phyloP scores from a whole-genome alignment of 2,797 vertebrate genomes.

The Phrynocephalus guinanensis region DNA sequence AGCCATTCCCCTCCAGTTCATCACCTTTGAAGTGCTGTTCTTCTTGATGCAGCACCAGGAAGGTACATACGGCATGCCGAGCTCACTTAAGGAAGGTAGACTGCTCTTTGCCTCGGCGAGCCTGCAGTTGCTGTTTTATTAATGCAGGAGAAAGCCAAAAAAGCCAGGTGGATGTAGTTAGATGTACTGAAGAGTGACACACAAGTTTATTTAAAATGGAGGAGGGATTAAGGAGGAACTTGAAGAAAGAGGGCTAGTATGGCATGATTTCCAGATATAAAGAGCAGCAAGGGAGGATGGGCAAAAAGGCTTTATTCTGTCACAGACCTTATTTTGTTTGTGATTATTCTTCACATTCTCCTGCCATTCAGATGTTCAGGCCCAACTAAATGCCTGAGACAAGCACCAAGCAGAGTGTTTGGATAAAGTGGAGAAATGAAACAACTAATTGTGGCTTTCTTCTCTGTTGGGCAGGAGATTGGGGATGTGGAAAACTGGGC shows the following conservation, averaged over 20 bases:
- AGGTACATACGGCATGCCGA: too few species aligned
- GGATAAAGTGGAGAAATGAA: not conserved
- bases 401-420: too few species aligned
- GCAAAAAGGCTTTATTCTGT: not conserved
- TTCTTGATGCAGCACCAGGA: not conserved
- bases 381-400: not conserved
- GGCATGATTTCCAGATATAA: not conserved
- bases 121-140: not conserved
- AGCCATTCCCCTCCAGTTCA: not conserved
- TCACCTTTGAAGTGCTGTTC: not conserved
- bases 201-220: not conserved
- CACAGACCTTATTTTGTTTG: too few species aligned
- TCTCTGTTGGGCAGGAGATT: constrained; percentile 84
- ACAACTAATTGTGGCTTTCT: not conserved
- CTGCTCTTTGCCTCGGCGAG: too few species aligned
- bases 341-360: not conserved
- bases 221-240: not conserved
- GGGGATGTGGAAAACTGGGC: constrained; percentile 98
- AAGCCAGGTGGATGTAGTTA: not conserved
- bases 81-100: not conserved
- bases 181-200: not conserved
- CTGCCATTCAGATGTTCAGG: not conserved
- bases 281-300: too few species aligned
- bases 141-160: not conserved
- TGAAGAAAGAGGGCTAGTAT: not conserved